Evolutionary conservation across 2,888 invertebrate species (phyloP), one percentile per base, ranked within the genome.

Genomic region (Junonia oenone): DNA sequence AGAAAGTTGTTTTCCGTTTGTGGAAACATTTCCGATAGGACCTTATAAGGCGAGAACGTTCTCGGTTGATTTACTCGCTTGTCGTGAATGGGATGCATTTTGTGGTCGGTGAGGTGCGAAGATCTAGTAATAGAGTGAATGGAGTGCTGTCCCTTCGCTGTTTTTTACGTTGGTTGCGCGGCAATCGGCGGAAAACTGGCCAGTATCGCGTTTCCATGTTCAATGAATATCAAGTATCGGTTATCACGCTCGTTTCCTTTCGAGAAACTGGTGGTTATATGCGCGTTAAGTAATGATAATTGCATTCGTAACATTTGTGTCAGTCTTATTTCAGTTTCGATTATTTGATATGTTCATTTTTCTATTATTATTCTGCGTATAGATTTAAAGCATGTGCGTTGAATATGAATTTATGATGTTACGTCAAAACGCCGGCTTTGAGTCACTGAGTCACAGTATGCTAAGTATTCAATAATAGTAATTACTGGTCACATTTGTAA

Each of bases 1-100:
- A 76, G 87, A 89, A 87, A 90, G 89, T 81, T 77, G 88, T 82
- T 85, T 85, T 88, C 83, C 76, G 83, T 78, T 78, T 80, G 83
- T 68, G 73, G 77, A 75, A 77, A 78, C 70, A 67, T 69, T 68
- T 68, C 73, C 74, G 74, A 85, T 81, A 75, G 62, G 60, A 38
- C 79, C 78, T 72, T 80, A 70, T 75, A 79, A 60, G 78, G 83
- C 63, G 69, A 58, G 67, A 68, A 67, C 60, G 73, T 80, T 78
- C 76, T 78, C 79, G 83, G 77, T 85, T 85, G 87, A 86, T 88
- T 87, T 86, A 83, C 81, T 85, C 77, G 81, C 77, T 80, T 75
- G 81, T 81, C 80, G 75, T 90, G 88, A 89, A 88, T 89, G 88
- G 78, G 86, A 84, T 81, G 83, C 81, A 79, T 83, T 82, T 77